Percentiles rank a stretch among this genome's conserved stretches.
Conservation (phyloP, 2,888 invertebrate species). For the Apodemia duryi region DNA sequence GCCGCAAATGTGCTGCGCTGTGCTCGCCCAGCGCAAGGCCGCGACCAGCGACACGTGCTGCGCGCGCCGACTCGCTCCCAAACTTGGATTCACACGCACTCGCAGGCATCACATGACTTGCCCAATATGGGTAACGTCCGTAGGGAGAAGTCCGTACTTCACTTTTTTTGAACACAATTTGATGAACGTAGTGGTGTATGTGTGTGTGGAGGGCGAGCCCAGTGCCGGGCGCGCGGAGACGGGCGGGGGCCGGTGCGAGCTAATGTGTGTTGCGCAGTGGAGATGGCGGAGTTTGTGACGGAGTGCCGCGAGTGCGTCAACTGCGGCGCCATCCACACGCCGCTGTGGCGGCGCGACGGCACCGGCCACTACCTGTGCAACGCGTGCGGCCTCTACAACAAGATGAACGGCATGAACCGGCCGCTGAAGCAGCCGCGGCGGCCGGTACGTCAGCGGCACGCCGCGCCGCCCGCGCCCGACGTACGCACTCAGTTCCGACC, state of each 20-base stretch:
- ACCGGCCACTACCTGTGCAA: slow-evolving; percentile 99
- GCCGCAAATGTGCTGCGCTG: no score
- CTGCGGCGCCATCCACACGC: slow-evolving; percentile 98
- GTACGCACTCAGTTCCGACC: slow-evolving; percentile 39
- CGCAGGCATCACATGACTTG: no score
- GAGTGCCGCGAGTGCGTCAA: slow-evolving; percentile 99
- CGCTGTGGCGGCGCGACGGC: slow-evolving; percentile 98
- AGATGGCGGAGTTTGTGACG: slow-evolving; percentile 89
- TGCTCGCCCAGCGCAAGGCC: no score
- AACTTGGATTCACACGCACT: no score
- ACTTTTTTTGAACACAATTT: not conserved
- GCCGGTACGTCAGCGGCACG: slow-evolving; percentile 89
- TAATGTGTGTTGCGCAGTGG: slow-evolving; percentile 56
- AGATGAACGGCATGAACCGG: slow-evolving; percentile 99
- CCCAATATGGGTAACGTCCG: no score
- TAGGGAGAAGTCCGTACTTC: not conserved
- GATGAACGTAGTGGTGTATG: not conserved
- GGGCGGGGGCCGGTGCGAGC: slow-evolving; percentile 32
- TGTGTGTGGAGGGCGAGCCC: slow-evolving; percentile 9
- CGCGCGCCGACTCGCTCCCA: no score
- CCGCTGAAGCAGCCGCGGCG: slow-evolving; percentile 98
- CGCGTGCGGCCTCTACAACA: slow-evolving; percentile 98
- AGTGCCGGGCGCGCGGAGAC: slow-evolving; percentile 33
- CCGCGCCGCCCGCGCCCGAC: slow-evolving; percentile 56
- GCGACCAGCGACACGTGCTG: no score